These are phyloP conservation scores for Platysternon megacephalum DNA, from an alignment of 2,113 vertebrate species.

Conservation along the genomic window DNA sequence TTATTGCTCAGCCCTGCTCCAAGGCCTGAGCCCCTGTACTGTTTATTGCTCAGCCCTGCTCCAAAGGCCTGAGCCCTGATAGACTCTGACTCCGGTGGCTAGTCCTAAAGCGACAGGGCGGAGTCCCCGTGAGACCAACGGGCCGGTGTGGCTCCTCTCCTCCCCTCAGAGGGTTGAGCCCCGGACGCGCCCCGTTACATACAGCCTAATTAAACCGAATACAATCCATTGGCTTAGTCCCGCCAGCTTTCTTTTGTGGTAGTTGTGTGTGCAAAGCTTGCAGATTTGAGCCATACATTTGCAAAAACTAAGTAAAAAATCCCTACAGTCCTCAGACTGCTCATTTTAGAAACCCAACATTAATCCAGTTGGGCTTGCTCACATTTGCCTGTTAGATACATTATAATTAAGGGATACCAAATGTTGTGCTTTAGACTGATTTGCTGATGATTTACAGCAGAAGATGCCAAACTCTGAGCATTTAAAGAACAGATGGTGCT, in stretches of 20 bases:
- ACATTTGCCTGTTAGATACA: constrained; percentile 24
- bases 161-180: too few species aligned
- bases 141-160: too few species aligned
- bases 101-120: too few species aligned
- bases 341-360: constrained; percentile 13
- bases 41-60: too few species aligned
- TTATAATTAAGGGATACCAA: constrained; percentile 41
- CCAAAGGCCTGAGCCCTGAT: too few species aligned
- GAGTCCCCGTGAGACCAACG: too few species aligned
- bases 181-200: too few species aligned
- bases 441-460: constrained; percentile 54
- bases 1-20: too few species aligned
- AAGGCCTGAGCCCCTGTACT: too few species aligned
- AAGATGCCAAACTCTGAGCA: constrained; percentile 56
- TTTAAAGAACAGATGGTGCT: constrained; percentile 72
- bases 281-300: background rate
- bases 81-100: too few species aligned
- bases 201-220: background rate
- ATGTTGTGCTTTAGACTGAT: constrained; percentile 27
- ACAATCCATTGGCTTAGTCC: background rate
- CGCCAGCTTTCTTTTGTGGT: background rate
- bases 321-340: background rate
- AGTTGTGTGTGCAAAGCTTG: background rate
- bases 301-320: background rate
- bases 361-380: background rate